Evolutionary conservation across 1,140 invertebrate species (phyloP).

Genomic region (Habropoda laboriosa): DNA sequence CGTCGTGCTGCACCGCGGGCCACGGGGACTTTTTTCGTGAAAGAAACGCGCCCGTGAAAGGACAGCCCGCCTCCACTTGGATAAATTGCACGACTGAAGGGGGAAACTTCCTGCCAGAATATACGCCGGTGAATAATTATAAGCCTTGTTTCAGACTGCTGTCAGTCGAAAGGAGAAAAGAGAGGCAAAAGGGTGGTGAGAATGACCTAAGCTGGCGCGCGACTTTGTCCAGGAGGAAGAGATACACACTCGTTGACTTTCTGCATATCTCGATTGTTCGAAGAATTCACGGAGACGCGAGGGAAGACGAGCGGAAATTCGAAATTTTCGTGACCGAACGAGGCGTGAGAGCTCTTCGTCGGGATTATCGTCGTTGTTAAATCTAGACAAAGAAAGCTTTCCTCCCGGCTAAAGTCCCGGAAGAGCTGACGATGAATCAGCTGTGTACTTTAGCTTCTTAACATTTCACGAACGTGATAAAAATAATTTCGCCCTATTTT

Average conservation of each 20-base stretch:
- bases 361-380: neutral
- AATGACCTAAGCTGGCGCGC: too few relatives aligned
- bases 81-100: slow-evolving; percentile 23
- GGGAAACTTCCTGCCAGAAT: neutral
- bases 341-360: neutral
- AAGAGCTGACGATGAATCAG: neutral
- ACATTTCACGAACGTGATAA: neutral
- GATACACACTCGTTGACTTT: neutral
- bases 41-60: neutral
- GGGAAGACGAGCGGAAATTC: neutral
- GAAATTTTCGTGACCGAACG: neutral
- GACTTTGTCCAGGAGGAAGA: neutral
- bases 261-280: neutral
- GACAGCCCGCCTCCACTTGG: slow-evolving; percentile 20
- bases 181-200: neutral
- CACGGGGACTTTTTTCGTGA: neutral
- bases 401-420: neutral
- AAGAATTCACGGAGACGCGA: neutral
- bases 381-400: neutral
- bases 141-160: neutral
- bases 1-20: neutral
- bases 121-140: slow-evolving; percentile 5
- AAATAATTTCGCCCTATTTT: neutral
- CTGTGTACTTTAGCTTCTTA: neutral
- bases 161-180: too few relatives aligned